Base-by-base conservation (phyloP, 2,888 invertebrate genomes). In the Clivina fossor region DNA sequence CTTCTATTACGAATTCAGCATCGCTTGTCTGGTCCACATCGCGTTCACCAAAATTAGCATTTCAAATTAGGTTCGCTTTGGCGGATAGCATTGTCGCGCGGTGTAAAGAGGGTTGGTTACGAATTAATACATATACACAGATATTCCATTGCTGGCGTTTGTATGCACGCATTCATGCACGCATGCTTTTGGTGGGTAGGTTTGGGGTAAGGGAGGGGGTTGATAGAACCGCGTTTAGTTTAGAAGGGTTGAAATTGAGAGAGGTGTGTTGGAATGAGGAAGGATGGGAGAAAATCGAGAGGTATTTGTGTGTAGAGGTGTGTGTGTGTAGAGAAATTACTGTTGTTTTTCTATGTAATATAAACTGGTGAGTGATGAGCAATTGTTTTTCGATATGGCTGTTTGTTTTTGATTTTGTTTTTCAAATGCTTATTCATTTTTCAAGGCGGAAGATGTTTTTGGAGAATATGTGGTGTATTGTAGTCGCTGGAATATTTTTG, bases 81-180 rank as follows among this genome's bases (percentile, higher is more conserved):
- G 13, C 4, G 13, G 33, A 7, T n/a, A 11, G 32, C 13, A 13
- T 44, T 26, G 30, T 9, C 7, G n/a, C 24, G 35, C 13, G 9
- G 49, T 19, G 49, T 8, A 11, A n/a, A 28, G 22, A 19, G 24
- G 11, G 24, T 43, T 8, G 26, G 43, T 13, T 13, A 13, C 40
- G 30, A 30, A 50, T 50, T 50, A 50, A 50, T 50, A 50, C 50
- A 50, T 50, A n/a, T n/a, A 49, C 50, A 50, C 41, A 50, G 50
- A 50, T 50, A 50, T 50, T 40, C 50, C 50, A 50, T 50, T 40
- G 20, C 16, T 19, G n/a, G n/a, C n/a, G n/a, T n/a, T n/a, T n/a
- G n/a, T n/a, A n/a, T n/a, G n/a, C 26, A 43, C 43, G 43, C 43
- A 13, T 18, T 16, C 35, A 18, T 35, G 35, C 16, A 35, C 35